phyloP scores from a whole-genome alignment of 2,888 invertebrate species.

The Plusia festucae region DNA sequence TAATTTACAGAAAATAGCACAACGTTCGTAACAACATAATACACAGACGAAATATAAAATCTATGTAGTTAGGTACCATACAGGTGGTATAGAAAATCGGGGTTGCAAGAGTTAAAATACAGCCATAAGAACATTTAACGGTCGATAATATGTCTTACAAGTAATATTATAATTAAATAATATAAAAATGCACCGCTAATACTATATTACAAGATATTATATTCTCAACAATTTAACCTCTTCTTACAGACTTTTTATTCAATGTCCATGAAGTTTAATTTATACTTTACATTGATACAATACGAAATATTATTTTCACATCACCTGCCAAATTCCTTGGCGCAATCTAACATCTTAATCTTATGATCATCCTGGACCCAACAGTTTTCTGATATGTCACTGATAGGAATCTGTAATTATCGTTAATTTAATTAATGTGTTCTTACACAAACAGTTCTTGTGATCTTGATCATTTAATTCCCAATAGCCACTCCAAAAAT shows the following conservation, averaged over 20 bases:
- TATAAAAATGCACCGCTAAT: constrained; percentile 85
- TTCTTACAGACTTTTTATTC: constrained; percentile 64
- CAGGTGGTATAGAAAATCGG: constrained; percentile 50
- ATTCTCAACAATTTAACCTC: constrained; percentile 71
- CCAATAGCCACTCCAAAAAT: neutral
- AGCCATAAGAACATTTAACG: constrained; percentile 66
- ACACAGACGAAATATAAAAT: constrained; percentile 54
- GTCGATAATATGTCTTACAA: constrained; percentile 60
- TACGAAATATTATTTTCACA: constrained; percentile 21
- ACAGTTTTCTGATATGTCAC: constrained; percentile 59
- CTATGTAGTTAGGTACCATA: constrained; percentile 45
- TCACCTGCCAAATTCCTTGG: constrained; percentile 33
- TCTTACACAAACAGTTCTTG: constrained; percentile 19
- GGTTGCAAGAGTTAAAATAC: constrained; percentile 65
- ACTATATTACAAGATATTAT: constrained; percentile 76
- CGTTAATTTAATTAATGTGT: constrained; percentile 26
- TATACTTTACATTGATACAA: constrained; percentile 22
- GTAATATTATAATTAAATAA: constrained; percentile 58
- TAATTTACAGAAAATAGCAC: constrained; percentile 56
- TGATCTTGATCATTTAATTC: constrained; percentile 5
- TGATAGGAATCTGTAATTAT: constrained; percentile 51
- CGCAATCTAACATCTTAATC: constrained; percentile 42
- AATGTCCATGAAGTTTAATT: constrained; percentile 31
- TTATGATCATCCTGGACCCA: constrained; percentile 57
- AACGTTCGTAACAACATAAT: constrained; percentile 39